A percentile compares a stretch with the other conserved stretches of the same genome.
Conservation (phyloP, 2,888 invertebrate genomes). For the Carpatolechia fugitivella region DNA sequence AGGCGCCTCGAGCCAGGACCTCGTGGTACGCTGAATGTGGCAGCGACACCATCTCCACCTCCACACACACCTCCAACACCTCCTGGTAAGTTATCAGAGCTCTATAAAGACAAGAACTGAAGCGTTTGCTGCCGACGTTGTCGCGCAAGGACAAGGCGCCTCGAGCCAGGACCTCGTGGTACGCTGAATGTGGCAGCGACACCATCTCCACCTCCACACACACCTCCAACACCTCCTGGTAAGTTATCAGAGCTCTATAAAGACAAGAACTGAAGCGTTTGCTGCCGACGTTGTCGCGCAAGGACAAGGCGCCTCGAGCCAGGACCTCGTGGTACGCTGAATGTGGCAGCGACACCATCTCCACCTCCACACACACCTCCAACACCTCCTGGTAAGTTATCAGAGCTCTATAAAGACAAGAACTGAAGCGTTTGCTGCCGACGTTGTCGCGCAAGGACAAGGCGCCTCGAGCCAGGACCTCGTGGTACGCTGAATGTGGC, state of each 20-base stretch:
- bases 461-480: constrained; percentile 74
- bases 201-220: constrained; percentile 28
- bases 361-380: constrained; percentile 39
- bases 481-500: constrained; percentile 86
- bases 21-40: constrained; percentile 87
- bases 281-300: too few relatives aligned
- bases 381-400: constrained; percentile 66
- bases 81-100: constrained; percentile 70
- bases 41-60: constrained; percentile 33
- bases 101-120: too few relatives aligned
- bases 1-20: constrained; percentile 70
- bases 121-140: too few relatives aligned
- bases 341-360: constrained; percentile 66
- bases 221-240: constrained; percentile 68
- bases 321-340: constrained; percentile 86
- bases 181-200: constrained; percentile 81
- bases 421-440: too few relatives aligned
- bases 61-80: constrained; percentile 51
- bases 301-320: constrained; percentile 61
- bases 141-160: too few relatives aligned
- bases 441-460: too few relatives aligned
- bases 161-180: constrained; percentile 82
- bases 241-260: too few relatives aligned
- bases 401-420: too few relatives aligned
- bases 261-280: too few relatives aligned